phyloP scores from a whole-genome alignment of 2,797 vertebrate genomes.

The Nannoperca obscura region DNA sequence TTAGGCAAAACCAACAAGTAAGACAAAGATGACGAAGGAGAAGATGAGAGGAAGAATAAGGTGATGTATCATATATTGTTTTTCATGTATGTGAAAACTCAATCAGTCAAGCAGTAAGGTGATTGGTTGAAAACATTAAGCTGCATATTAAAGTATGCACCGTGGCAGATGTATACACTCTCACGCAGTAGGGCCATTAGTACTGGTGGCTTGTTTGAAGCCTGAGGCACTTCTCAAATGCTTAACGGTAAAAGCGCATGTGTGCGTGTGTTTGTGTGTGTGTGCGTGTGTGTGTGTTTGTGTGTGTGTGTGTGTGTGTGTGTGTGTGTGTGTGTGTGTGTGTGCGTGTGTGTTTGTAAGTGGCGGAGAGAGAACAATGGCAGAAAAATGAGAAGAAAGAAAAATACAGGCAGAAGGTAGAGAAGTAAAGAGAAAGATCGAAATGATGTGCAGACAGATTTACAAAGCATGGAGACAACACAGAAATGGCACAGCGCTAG shows the following conservation, averaged over 20 bases:
- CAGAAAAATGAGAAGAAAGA: neutral
- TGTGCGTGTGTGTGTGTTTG: neutral
- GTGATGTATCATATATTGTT: neutral
- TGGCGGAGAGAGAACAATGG: neutral
- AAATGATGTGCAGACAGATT: slow-evolving; percentile 13
- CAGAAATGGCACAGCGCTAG: slow-evolving; percentile 35
- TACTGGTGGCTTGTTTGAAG: slow-evolving; percentile 42
- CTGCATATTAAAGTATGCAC: slow-evolving; percentile 26
- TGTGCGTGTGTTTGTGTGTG: slow-evolving; percentile 9
- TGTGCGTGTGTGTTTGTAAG: slow-evolving; percentile 4
- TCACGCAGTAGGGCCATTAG: slow-evolving; percentile 42
- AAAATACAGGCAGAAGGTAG: neutral
- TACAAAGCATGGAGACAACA: slow-evolving; percentile 32
- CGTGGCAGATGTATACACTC: slow-evolving; percentile 6
- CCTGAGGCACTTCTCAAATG: slow-evolving; percentile 52
- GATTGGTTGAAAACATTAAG: slow-evolving; percentile 38
- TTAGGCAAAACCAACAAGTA: slow-evolving; percentile 10
- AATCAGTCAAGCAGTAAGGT: slow-evolving; percentile 14
- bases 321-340: slow-evolving; percentile 3
- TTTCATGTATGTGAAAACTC: slow-evolving; percentile 3
- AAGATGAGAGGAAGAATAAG: neutral
- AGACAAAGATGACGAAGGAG: neutral
- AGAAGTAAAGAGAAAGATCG: neutral
- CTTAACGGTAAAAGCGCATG: slow-evolving; percentile 14
- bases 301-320: neutral